Percentiles rank a stretch among this genome's conserved stretches.
Conservation (phyloP, 2,113 vertebrate species). For the Callithrix jacchus region DNA sequence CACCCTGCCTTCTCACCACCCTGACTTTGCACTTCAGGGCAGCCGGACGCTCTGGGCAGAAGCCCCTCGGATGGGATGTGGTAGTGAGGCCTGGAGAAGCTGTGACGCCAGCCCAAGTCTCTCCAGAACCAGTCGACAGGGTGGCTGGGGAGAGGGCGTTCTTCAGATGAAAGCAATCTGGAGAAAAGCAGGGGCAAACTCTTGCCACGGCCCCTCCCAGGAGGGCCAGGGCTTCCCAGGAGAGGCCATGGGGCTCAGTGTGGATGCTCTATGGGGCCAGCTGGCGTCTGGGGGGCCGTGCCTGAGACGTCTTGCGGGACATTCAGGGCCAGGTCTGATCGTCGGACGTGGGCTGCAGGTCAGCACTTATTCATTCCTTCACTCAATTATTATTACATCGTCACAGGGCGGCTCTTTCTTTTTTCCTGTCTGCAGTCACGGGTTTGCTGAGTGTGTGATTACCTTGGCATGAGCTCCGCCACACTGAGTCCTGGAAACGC, state of each 20-base stretch:
- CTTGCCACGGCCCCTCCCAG: too few species aligned
- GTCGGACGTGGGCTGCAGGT: rapidly evolving
- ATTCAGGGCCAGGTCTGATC: not conserved
- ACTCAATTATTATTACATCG: not conserved
- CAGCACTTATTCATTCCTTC: not conserved
- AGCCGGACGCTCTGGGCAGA: not conserved
- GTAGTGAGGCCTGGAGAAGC: not conserved
- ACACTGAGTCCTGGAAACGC: too few species aligned
- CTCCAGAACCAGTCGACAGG: not conserved
- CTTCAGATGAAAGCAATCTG: not conserved
- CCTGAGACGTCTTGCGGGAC: not conserved
- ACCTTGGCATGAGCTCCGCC: too few species aligned
- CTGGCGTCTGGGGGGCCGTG: not conserved
- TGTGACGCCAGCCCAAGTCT: not conserved
- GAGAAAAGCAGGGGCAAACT: not conserved
- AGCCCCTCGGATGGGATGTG: too few species aligned
- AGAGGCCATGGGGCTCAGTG: not conserved
- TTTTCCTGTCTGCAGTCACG: too few species aligned
- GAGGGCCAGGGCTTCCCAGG: not conserved
- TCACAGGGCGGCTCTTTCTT: not conserved
- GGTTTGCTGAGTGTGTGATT: not conserved
- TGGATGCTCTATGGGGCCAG: not conserved
- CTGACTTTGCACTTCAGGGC: too few species aligned
- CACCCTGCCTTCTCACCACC: not conserved
- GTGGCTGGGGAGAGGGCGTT: not conserved